Conservation (phyloP, 2,113 vertebrate genomes). For the Strix aluco region DNA sequence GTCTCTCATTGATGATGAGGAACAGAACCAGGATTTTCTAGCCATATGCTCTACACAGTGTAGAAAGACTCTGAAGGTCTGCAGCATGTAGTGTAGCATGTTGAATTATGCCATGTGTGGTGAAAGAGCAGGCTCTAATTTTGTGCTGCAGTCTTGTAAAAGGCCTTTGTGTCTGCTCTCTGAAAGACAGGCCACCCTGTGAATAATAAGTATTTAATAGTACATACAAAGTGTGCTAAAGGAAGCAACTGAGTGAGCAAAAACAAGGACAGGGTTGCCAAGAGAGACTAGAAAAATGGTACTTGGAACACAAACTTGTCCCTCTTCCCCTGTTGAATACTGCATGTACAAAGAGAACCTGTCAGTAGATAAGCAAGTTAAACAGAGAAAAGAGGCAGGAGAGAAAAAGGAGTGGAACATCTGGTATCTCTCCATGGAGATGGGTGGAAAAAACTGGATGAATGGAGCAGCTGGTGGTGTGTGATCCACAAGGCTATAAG, state of each 20-base stretch:
- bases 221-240: neutral
- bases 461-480: neutral
- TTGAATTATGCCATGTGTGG: neutral
- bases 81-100: neutral
- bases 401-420: neutral
- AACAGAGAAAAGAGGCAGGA: neutral
- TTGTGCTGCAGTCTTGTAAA: neutral
- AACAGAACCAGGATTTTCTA: neutral
- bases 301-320: neutral
- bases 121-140: neutral
- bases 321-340: neutral
- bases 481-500: neutral
- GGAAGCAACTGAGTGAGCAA: neutral
- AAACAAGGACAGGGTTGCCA: neutral
- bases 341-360: neutral
- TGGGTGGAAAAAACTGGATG: neutral
- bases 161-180: neutral
- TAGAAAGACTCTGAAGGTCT: neutral
- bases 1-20: neutral
- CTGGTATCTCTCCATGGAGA: neutral
- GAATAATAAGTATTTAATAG: neutral
- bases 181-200: neutral
- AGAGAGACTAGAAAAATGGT: neutral
- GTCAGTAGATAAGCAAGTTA: neutral
- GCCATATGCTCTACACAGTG: neutral